Conservation (phyloP, 2,797 vertebrate species). For the Hypotaenidia okinawae region DNA sequence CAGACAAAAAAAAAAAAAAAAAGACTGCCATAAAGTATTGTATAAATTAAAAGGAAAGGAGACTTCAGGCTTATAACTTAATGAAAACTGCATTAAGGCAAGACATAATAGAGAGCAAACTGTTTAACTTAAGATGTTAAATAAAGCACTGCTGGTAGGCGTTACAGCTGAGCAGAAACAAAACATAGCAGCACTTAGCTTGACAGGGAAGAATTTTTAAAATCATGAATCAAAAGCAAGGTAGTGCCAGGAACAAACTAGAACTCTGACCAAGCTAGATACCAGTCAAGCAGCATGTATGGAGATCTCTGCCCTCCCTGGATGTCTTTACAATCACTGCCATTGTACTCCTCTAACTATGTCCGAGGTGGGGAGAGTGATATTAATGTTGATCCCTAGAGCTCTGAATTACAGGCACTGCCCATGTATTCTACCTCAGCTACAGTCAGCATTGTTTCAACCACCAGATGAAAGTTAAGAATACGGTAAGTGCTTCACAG, state of each 20-base stretch:
- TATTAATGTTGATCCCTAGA: background rate
- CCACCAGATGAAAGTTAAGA: background rate
- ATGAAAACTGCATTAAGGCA: background rate
- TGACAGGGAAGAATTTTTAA: background rate
- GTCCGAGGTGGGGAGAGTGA: background rate
- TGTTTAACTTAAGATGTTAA: background rate
- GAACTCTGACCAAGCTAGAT: background rate
- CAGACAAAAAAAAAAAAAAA: background rate
- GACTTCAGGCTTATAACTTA: background rate
- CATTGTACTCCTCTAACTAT: rapidly evolving
- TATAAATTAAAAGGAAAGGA: background rate
- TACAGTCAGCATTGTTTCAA: background rate
- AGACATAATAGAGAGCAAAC: background rate
- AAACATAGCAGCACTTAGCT: background rate
- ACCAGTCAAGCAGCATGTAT: rapidly evolving
- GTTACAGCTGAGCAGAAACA: background rate
- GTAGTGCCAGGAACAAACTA: background rate
- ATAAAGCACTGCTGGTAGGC: background rate
- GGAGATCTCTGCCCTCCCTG: background rate
- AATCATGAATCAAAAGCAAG: background rate
- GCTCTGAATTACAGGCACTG: background rate
- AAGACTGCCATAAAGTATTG: background rate
- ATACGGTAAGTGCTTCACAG: background rate
- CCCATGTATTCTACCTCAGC: background rate
- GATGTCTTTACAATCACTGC: background rate